Evolutionary conservation across 1,140 invertebrate species (phyloP).

Genomic region (Eueides isabella): DNA sequence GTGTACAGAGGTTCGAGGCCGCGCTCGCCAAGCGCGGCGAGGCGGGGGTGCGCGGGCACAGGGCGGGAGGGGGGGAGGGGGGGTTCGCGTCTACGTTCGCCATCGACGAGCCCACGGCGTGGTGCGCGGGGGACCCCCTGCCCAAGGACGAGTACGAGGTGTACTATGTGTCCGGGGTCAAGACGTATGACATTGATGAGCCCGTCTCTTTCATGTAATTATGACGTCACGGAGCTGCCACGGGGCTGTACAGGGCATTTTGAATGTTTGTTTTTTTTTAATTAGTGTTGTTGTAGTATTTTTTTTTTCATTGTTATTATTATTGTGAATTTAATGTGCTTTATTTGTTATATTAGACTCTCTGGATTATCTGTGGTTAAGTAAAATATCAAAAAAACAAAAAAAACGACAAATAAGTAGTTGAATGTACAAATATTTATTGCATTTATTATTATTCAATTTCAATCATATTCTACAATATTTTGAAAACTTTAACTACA

Average conservation of each 20-base stretch:
- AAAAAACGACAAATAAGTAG: not conserved
- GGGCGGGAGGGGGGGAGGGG: too few species aligned
- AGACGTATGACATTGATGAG: constrained; percentile 85
- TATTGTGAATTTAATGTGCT: not conserved
- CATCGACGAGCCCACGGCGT: constrained; percentile 51
- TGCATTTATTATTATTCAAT: not conserved
- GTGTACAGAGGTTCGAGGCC: constrained; percentile 65
- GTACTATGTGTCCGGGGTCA: constrained; percentile 75
- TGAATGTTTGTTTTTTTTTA: constrained; percentile 5
- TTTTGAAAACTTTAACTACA: not conserved
- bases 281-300: not conserved
- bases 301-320: not conserved
- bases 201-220: constrained; percentile 68
- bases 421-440: not conserved
- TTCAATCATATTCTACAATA: not conserved
- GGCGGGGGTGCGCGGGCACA: constrained; percentile 11
- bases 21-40: constrained; percentile 40
- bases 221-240: too few species aligned
- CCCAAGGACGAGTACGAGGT: constrained; percentile 43
- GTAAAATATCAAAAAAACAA: not conserved
- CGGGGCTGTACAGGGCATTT: constrained; percentile 46
- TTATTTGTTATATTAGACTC: not conserved
- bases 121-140: constrained; percentile 23
- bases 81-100: constrained; percentile 47
- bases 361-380: not conserved